A percentile compares a stretch with the other conserved stretches of the same genome.
Conservation (phyloP, 2,797 vertebrate genomes). For the Ispidina lecontei region DNA sequence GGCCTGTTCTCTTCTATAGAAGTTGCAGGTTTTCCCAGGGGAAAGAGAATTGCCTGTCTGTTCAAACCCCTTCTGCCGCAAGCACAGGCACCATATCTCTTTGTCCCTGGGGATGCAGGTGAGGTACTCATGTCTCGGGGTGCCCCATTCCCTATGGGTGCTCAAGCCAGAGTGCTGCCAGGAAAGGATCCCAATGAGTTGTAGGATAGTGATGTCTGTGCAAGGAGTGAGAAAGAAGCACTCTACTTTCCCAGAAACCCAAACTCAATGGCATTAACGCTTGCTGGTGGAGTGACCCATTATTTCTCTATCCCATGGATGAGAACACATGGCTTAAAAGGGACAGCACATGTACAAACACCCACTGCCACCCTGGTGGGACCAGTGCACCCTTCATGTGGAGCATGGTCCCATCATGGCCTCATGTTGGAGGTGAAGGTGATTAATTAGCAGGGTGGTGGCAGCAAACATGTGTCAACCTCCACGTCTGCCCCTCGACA, state of each 20-base stretch:
- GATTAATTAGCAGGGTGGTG: slow-evolving; percentile 72
- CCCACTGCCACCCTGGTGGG: accelerated
- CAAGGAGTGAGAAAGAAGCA: accelerated
- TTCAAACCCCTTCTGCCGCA: neutral
- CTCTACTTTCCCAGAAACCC: neutral
- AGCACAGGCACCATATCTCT: accelerated
- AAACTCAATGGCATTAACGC: accelerated
- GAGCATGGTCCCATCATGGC: slow-evolving; percentile 12
- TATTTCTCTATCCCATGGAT: accelerated
- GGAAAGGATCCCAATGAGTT: neutral
- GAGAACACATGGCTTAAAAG: accelerated
- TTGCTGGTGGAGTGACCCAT: accelerated
- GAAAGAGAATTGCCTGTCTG: neutral
- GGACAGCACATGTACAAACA: neutral
- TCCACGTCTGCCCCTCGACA: slow-evolving; percentile 75
- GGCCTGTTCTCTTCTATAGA: neutral
- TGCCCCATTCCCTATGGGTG: accelerated
- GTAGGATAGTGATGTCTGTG: accelerated
- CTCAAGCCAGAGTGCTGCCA: accelerated
- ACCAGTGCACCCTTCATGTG: accelerated
- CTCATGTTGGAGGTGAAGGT: slow-evolving; percentile 65
- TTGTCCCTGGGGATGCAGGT: accelerated
- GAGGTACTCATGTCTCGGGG: accelerated
- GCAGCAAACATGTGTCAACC: slow-evolving; percentile 36
- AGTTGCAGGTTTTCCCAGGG: neutral